These are phyloP conservation scores for Euzetes globulus DNA, from an alignment of 2,888 invertebrate species.

Conservation along the genomic window DNA sequence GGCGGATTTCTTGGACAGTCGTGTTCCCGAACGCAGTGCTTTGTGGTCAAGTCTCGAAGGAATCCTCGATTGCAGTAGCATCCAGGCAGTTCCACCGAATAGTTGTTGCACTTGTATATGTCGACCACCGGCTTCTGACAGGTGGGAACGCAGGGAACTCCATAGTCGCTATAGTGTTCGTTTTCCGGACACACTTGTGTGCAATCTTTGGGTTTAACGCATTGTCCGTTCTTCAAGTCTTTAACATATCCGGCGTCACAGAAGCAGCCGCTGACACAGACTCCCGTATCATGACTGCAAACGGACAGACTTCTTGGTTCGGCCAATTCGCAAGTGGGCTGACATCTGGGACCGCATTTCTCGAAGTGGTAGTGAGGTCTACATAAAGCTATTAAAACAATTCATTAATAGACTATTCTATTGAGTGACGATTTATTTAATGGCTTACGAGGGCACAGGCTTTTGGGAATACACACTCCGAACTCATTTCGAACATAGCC, in stretches of 20 bases:
- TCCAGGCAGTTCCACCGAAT: background rate
- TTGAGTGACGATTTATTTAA: background rate
- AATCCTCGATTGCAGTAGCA: constrained; percentile 12
- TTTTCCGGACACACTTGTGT: constrained; percentile 11
- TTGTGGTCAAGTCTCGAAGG: background rate
- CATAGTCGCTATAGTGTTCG: constrained; percentile 20
- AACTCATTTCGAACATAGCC: background rate
- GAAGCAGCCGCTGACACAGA: constrained; percentile 9
- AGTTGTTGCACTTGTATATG: background rate
- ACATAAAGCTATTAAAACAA: background rate
- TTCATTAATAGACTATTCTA: background rate
- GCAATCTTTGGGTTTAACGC: constrained; percentile 12
- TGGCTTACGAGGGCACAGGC: background rate
- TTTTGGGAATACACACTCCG: background rate
- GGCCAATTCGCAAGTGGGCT: constrained; percentile 2
- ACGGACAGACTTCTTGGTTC: background rate
- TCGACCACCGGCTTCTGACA: background rate
- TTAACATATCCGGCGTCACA: constrained; percentile 22
- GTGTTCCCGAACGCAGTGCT: background rate
- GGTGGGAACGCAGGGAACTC: background rate
- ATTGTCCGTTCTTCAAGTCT: background rate
- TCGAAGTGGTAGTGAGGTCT: constrained; percentile 15
- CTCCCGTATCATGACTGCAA: background rate
- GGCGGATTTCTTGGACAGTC: background rate
- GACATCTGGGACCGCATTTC: constrained; percentile 18